Evolutionary conservation across 2,113 vertebrate genomes (phyloP).

Genomic region (Chloroceryle aenea): DNA sequence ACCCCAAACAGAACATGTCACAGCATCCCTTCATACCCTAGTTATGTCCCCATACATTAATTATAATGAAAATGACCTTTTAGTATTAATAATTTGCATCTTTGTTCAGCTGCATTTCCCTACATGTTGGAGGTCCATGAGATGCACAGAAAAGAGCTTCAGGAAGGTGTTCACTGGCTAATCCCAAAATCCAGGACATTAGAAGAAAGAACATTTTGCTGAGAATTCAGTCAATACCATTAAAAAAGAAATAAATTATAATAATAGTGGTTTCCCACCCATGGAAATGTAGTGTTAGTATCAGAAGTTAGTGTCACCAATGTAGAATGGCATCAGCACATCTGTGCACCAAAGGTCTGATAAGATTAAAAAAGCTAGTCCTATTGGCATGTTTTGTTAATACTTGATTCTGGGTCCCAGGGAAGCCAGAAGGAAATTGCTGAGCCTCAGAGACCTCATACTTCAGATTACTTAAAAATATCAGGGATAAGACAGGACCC

Average conservation of each 20-base stretch:
- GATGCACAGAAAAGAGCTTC: background rate
- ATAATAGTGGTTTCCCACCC: background rate
- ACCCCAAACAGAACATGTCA: background rate
- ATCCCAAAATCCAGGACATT: background rate
- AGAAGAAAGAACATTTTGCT: background rate
- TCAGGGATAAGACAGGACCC: background rate
- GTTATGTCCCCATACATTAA: background rate
- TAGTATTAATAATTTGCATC: background rate
- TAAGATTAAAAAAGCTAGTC: background rate
- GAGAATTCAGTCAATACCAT: background rate
- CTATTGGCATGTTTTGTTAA: background rate
- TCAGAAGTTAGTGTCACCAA: background rate
- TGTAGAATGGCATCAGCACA: background rate
- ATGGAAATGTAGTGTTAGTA: background rate
- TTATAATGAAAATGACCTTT: slow-evolving; percentile 6
- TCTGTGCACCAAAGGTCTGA: background rate
- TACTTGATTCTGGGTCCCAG: background rate
- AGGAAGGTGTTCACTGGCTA: background rate
- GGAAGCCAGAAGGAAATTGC: background rate
- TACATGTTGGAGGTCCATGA: background rate
- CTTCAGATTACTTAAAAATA: slow-evolving; percentile 2
- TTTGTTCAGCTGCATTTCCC: background rate
- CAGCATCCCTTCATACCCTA: background rate
- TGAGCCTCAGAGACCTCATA: background rate
- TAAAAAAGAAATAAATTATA: background rate